Evolutionary conservation across 2,113 vertebrate species (phyloP).

Genomic region (Solea senegalensis): DNA sequence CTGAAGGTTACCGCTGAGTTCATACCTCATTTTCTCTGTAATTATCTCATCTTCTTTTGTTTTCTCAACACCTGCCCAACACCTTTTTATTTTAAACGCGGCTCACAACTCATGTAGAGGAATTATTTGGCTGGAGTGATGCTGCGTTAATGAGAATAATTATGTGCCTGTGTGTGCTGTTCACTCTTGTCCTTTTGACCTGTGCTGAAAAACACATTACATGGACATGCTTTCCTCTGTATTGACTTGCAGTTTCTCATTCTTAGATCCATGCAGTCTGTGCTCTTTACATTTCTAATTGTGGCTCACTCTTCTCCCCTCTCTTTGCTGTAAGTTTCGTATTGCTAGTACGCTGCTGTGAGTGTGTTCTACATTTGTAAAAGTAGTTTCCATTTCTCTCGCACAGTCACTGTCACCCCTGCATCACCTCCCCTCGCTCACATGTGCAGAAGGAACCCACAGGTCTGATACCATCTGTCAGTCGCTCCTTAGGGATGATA

Average conservation of each 20-base stretch:
- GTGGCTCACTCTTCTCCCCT: slow-evolving; percentile 8
- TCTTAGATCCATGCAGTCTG: neutral
- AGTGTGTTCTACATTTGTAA: slow-evolving; percentile 34
- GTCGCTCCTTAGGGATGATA: neutral
- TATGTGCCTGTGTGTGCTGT: slow-evolving; percentile 20
- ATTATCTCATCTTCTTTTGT: slow-evolving; percentile 49
- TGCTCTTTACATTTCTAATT: neutral
- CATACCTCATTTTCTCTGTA: slow-evolving; percentile 47
- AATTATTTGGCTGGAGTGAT: slow-evolving; percentile 11
- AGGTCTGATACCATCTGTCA: slow-evolving; percentile 47
- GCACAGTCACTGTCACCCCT: slow-evolving; percentile 15
- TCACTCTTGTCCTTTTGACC: slow-evolving; percentile 30
- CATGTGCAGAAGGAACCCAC: slow-evolving; percentile 42
- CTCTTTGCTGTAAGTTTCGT: neutral
- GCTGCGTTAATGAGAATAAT: slow-evolving; percentile 30
- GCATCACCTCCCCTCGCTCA: slow-evolving; percentile 24
- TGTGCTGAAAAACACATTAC: neutral
- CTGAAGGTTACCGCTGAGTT: slow-evolving; percentile 41
- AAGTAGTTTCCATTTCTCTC: slow-evolving; percentile 36
- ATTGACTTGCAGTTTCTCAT: neutral
- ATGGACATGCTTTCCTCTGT: neutral
- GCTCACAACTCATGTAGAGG: slow-evolving; percentile 30
- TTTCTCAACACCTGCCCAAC: slow-evolving; percentile 26
- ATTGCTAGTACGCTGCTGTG: neutral
- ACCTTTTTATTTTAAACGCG: slow-evolving; percentile 21